These are phyloP conservation scores for Drosophila ohnishii DNA, from an alignment of 1,140 invertebrate genomes.

Conservation along the genomic window DNA sequence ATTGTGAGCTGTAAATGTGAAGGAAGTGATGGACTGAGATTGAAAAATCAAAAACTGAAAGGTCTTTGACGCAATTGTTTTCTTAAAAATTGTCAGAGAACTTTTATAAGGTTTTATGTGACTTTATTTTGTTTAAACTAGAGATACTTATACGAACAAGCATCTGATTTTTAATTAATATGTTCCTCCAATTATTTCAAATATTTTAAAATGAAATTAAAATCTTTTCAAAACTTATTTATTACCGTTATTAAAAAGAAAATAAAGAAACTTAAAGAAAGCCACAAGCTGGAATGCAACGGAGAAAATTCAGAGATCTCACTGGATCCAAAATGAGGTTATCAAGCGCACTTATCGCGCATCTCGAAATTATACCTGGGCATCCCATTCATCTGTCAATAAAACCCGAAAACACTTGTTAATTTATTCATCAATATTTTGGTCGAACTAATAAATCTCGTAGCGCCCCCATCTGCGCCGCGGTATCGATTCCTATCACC, in stretches of 20 bases:
- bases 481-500: conserved; percentile 55
- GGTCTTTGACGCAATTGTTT: not conserved
- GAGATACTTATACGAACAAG: not conserved
- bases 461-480: conserved; percentile 26
- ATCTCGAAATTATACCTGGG: conserved; percentile 16
- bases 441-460: conserved; percentile 56
- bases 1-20: conserved; percentile 1
- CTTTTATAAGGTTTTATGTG: not conserved
- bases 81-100: not conserved
- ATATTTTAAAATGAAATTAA: too few species aligned
- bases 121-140: not conserved
- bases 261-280: too few species aligned
- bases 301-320: not conserved
- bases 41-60: not conserved
- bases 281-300: not conserved
- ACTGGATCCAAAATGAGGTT: conserved; percentile 14
- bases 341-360: conserved; percentile 18
- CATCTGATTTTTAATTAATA: not conserved
- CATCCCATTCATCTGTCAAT: conserved; percentile 31
- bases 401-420: conserved; percentile 11
- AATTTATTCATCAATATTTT: conserved; percentile 60
- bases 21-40: not conserved
- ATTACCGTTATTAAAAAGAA: not conserved
- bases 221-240: not conserved
- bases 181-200: not conserved